These are phyloP conservation scores for Lagothrix lagotricha DNA, from an alignment of 2,797 vertebrate genomes.

Conservation along the genomic window DNA sequence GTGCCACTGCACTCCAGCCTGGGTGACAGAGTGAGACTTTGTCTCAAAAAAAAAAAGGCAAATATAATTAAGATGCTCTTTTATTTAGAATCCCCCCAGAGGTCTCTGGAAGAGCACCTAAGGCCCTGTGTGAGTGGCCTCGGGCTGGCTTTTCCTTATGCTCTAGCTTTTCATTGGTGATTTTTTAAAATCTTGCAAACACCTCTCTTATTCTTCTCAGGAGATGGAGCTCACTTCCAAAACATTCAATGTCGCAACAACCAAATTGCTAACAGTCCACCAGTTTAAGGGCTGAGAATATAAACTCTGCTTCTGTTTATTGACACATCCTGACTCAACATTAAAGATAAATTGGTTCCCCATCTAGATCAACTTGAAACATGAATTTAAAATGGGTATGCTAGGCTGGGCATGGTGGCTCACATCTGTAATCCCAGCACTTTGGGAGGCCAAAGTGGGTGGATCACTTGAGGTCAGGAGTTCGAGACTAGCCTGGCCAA, in stretches of 20 bases:
- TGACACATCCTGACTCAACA: neutral
- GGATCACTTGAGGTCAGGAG: too few species aligned
- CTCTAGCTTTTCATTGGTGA: neutral
- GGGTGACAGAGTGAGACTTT: too few species aligned
- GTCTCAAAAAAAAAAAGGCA: neutral
- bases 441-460: too few species aligned
- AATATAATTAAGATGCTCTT: neutral
- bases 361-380: neutral
- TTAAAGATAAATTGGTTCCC: neutral
- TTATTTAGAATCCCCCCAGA: neutral
- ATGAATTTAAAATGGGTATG: neutral
- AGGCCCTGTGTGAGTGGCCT: rapidly evolving
- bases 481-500: too few species aligned
- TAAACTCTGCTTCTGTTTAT: neutral
- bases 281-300: neutral
- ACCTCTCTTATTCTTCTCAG: neutral
- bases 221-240: neutral
- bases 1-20: too few species aligned
- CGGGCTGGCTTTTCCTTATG: too few species aligned
- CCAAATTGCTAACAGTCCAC: neutral
- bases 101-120: neutral
- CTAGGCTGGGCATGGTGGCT: too few species aligned
- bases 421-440: too few species aligned
- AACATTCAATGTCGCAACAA: neutral
- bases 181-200: neutral